Evolutionary conservation across 1,140 invertebrate genomes (phyloP).

Genomic region (Heliothis virescens): DNA sequence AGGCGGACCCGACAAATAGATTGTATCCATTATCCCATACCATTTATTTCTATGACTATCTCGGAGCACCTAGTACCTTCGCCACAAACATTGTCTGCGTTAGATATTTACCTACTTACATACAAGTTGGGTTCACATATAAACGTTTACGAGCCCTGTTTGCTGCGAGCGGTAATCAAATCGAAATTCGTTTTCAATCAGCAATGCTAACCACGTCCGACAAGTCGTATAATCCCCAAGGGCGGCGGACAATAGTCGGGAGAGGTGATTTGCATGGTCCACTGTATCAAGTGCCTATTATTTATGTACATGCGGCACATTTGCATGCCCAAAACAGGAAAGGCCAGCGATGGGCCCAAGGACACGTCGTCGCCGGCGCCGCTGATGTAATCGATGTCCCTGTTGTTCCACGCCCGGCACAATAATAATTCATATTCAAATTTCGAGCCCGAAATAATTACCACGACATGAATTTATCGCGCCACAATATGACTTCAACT

Average conservation of each 20-base stretch:
- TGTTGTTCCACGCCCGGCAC: conserved; percentile 56
- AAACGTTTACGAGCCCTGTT: conserved; percentile 48
- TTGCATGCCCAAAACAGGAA: conserved; percentile 77
- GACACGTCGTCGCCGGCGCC: conserved; percentile 57
- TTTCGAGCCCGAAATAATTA: conserved; percentile 66
- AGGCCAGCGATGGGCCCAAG: conserved; percentile 55
- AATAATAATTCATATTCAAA: conserved; percentile 78
- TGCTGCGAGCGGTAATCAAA: conserved; percentile 55
- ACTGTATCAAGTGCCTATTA: conserved; percentile 62
- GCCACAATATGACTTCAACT: conserved; percentile 58
- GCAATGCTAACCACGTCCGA: conserved; percentile 71
- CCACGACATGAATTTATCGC: conserved; percentile 71
- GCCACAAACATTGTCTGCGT: conserved; percentile 35
- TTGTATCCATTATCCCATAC: conserved; percentile 49
- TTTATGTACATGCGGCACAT: conserved; percentile 75
- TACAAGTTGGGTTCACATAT: conserved; percentile 31
- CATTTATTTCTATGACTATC: conserved; percentile 50
- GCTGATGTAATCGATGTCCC: conserved; percentile 75
- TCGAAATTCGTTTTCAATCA: conserved; percentile 75
- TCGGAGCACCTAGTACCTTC: conserved; percentile 26
- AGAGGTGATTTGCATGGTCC: conserved; percentile 79
- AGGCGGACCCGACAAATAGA: conserved; percentile 46
- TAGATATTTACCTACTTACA: conserved; percentile 38
- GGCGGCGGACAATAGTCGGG: conserved; percentile 79
- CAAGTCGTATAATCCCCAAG: conserved; percentile 75